Evolutionary conservation across 2,113 vertebrate species (phyloP), one percentile per base, ranked within the genome.

Genomic region (Accipiter cooperii): DNA sequence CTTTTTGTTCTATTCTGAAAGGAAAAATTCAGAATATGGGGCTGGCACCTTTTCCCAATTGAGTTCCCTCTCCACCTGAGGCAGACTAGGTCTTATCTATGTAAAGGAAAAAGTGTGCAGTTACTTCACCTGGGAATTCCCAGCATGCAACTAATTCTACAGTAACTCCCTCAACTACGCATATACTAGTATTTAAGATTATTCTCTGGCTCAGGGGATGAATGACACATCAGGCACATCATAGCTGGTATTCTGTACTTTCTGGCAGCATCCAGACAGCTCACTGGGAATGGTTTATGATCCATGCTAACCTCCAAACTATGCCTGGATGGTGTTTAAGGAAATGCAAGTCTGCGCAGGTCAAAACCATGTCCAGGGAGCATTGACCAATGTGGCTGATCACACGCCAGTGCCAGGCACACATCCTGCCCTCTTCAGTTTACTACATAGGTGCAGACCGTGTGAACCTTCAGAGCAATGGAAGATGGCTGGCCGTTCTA

Each of bases 331-430:
- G 11, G 19, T 92, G 36, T 22, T 34, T 10, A 58, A 69, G 22
- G 10, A 17, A 71, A 51, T n/a, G 24, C 15, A 68, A 44, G 13
- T 57, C 84, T 42, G 8, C 3, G 25, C 19, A 25, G 25, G 28
- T 63, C 69, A 68, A 57, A 89, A 40, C 20, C 8, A 9, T 2
- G 4, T 31, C 21, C 51, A 65, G 49, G 54, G 31, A 77, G 8
- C 24, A 58, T 3, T 19, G 40, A 22, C 18, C 14, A 31, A 20
- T 20, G 46, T 9, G 16, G 11, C 1, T 47, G 24, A 9, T 13
- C 26, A 13, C 26, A 26, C 1, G 2, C 6, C 12, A 31, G 1
- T 24, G 21, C 3, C 51, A 79, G 29, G 17, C 3, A 3, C 42
- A 20, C 13, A 8, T 40, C 16, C 31, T 75, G 8, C 55, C 7